Percentiles rank a stretch among this genome's conserved stretches.
Evolutionary conservation across 2,113 vertebrate genomes (phyloP).

Genomic region (Indicator maculatus): DNA sequence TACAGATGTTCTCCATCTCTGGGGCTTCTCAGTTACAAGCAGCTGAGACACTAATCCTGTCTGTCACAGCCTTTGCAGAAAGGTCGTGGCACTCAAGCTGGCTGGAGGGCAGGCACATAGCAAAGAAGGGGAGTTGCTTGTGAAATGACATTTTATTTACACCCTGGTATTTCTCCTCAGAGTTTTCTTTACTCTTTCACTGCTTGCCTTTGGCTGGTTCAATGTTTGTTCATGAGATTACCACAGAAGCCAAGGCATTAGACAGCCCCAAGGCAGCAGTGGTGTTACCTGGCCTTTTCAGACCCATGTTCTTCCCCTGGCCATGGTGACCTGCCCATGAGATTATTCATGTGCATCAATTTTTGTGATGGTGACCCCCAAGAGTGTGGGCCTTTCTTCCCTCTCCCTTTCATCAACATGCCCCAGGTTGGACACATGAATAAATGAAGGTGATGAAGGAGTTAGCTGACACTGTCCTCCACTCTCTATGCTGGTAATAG

Average conservation of each 20-base stretch:
- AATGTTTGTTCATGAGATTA: neutral
- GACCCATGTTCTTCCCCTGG: neutral
- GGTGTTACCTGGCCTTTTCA: neutral
- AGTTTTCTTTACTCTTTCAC: neutral
- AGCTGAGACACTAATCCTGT: neutral
- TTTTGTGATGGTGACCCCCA: neutral
- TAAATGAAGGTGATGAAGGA: neutral
- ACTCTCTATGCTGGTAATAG: neutral
- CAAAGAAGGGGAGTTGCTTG: neutral
- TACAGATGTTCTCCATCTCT: neutral
- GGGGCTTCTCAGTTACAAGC: neutral
- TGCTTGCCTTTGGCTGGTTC: neutral
- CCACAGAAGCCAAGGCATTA: neutral
- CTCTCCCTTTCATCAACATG: neutral
- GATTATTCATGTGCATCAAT: neutral
- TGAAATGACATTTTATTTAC: neutral
- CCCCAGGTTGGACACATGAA: neutral
- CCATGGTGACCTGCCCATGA: rapidly evolving
- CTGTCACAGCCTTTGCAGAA: neutral
- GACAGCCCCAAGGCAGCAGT: neutral
- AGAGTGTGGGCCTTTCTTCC: neutral
- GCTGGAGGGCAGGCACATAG: neutral
- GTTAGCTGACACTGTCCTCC: neutral
- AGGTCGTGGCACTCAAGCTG: neutral
- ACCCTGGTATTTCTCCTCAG: neutral